These are phyloP conservation scores for Neogale vison DNA, from an alignment of 2,113 vertebrate species.

Conservation along the genomic window DNA sequence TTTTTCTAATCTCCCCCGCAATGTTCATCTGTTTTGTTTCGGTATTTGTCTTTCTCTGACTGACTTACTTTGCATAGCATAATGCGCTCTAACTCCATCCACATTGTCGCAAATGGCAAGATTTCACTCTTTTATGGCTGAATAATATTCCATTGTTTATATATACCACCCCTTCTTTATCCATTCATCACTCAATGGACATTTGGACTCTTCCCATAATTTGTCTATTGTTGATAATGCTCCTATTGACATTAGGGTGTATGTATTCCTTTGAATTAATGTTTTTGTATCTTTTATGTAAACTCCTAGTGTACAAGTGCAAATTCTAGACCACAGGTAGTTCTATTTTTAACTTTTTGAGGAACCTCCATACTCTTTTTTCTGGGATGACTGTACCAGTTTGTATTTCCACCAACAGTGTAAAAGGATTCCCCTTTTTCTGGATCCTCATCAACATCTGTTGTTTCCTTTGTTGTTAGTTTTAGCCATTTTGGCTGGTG, in stretches of 20 bases:
- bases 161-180: not conserved
- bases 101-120: not conserved
- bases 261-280: not conserved
- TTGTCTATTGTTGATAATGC: not conserved
- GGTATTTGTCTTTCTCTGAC: not conserved
- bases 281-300: not conserved
- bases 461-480: not conserved
- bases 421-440: not conserved
- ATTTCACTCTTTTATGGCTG: not conserved
- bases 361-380: not conserved
- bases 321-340: not conserved
- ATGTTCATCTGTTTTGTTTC: not conserved
- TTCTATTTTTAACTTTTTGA: not conserved
- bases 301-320: not conserved
- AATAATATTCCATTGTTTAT: not conserved
- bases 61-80: not conserved
- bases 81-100: not conserved
- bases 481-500: not conserved
- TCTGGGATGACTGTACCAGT: not conserved
- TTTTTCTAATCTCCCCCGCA: not conserved
- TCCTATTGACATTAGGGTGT: not conserved
- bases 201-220: not conserved
- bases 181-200: not conserved
- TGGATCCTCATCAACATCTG: not conserved
- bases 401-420: not conserved